phyloP scores from a whole-genome alignment of 2,113 vertebrate species.

The Rhea americana region DNA sequence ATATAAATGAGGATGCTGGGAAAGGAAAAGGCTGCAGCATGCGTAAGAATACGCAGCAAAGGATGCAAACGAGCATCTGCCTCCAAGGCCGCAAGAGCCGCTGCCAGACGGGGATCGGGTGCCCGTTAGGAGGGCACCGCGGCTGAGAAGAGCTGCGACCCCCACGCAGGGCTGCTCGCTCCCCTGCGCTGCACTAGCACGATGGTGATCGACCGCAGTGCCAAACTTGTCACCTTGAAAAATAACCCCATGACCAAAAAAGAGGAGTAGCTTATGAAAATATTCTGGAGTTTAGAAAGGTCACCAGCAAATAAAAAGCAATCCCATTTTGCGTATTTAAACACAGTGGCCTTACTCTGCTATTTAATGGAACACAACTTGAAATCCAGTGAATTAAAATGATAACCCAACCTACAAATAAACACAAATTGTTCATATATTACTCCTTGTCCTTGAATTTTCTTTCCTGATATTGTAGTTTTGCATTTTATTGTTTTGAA shows the following conservation, averaged over 20 bases:
- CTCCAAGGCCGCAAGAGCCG: neutral
- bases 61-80: rapidly evolving
- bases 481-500: neutral
- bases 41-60: neutral
- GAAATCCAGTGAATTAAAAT: neutral
- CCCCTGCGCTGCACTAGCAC: no score
- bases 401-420: neutral
- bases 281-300: neutral
- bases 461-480: neutral
- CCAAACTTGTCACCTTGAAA: rapidly evolving
- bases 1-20: rapidly evolving
- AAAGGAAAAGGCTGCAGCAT: neutral
- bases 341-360: no score
- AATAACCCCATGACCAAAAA: neutral
- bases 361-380: neutral
- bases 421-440: neutral
- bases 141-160: neutral
- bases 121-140: rapidly evolving
- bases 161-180: neutral
- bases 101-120: rapidly evolving
- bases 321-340: neutral
- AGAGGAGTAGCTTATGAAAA: neutral
- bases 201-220: rapidly evolving
- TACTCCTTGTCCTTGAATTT: neutral
- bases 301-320: neutral